Evolutionary conservation across 2,113 vertebrate species (phyloP).

Genomic region (Silurus meridionalis): DNA sequence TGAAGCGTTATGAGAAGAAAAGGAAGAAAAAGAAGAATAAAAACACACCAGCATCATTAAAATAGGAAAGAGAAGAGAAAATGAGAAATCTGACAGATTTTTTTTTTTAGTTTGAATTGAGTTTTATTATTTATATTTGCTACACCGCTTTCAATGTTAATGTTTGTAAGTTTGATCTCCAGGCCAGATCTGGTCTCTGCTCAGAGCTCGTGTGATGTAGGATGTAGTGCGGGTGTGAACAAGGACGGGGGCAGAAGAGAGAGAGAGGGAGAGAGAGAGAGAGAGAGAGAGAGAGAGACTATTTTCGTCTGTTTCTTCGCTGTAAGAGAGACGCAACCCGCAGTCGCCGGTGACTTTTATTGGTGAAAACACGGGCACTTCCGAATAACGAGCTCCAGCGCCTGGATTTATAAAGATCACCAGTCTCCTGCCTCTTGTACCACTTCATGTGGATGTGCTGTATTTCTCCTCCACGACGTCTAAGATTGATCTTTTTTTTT

Average conservation of each 20-base stretch:
- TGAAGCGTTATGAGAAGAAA: too few relatives aligned
- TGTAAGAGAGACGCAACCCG: background rate
- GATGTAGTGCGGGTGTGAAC: background rate
- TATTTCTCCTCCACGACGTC: slow-evolving; percentile 30
- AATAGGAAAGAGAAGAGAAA: background rate
- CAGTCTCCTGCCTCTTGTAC: slow-evolving; percentile 29
- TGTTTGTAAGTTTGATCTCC: background rate
- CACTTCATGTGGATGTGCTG: slow-evolving; percentile 19
- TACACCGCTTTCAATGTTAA: background rate
- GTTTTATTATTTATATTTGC: background rate
- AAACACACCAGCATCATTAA: background rate
- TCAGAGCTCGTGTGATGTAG: background rate
- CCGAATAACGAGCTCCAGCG: slow-evolving; percentile 7
- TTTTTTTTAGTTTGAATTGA: background rate
- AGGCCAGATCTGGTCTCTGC: background rate
- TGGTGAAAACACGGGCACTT: slow-evolving; percentile 19
- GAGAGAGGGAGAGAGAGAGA: background rate
- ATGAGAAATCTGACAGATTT: background rate
- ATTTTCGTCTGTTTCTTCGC: background rate
- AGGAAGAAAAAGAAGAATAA: background rate
- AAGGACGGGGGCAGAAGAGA: background rate
- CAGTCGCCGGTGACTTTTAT: slow-evolving; percentile 27
- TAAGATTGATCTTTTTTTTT: slow-evolving; percentile 2
- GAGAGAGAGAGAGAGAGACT: slow-evolving; percentile 4
- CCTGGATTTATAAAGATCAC: slow-evolving; percentile 26